A percentile compares a stretch with the other conserved stretches of the same genome.
These are phyloP conservation scores for Chrysolina americana DNA, from an alignment of 2,888 invertebrate genomes.

Conservation along the genomic window DNA sequence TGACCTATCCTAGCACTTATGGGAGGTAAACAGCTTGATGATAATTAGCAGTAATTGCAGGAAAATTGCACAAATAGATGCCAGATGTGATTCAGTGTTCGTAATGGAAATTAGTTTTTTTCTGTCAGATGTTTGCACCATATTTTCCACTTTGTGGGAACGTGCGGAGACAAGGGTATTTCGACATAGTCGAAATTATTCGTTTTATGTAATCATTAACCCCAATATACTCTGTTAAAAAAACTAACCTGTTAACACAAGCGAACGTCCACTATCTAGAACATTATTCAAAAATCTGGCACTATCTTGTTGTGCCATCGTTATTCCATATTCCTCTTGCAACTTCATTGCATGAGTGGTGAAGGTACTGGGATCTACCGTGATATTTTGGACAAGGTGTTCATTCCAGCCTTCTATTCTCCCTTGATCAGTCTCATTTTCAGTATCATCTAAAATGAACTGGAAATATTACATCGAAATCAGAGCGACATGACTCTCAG, in stretches of 20 bases:
- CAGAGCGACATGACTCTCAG: not conserved
- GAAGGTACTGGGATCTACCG: slow-evolving; percentile 48
- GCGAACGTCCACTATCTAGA: slow-evolving; percentile 88
- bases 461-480: not conserved
- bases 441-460: slow-evolving; percentile 18
- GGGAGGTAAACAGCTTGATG: too few relatives aligned
- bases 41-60: too few relatives aligned
- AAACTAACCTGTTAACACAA: slow-evolving; percentile 81
- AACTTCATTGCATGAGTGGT: slow-evolving; percentile 74
- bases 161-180: too few relatives aligned
- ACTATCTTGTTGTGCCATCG: slow-evolving; percentile 80
- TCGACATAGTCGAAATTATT: not conserved
- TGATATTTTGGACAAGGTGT: slow-evolving; percentile 36
- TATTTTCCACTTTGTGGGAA: too few relatives aligned
- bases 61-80: too few relatives aligned
- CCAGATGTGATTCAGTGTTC: too few relatives aligned
- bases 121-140: too few relatives aligned
- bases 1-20: too few relatives aligned
- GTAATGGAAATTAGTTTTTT: too few relatives aligned
- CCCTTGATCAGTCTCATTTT: slow-evolving; percentile 35
- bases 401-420: slow-evolving; percentile 39
- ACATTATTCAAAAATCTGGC: slow-evolving; percentile 83
- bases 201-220: too few relatives aligned
- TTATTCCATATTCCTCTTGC: slow-evolving; percentile 88
- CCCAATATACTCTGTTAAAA: not conserved